These are phyloP conservation scores for Mugil cephalus DNA, from an alignment of 2,113 vertebrate species.

Conservation along the genomic window DNA sequence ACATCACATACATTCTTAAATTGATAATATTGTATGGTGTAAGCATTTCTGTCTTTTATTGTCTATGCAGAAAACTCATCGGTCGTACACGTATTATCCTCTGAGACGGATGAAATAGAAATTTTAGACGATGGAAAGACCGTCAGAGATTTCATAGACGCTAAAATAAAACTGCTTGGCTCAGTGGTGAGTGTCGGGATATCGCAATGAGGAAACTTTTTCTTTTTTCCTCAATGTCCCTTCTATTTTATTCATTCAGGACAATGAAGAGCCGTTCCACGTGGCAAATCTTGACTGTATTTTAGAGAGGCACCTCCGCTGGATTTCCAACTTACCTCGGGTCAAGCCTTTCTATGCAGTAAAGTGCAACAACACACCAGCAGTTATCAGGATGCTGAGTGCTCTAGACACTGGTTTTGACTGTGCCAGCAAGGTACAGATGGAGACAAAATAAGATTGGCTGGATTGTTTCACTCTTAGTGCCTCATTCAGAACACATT, in stretches of 20 bases:
- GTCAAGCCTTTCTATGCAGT: constrained; percentile 93
- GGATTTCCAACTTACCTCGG: constrained; percentile 88
- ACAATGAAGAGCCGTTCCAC: constrained; percentile 17
- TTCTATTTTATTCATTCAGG: constrained; percentile 16
- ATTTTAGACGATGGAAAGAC: constrained; percentile 19
- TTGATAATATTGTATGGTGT: background rate
- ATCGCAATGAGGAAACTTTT: no score
- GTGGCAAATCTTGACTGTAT: constrained; percentile 10
- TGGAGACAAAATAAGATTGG: no score
- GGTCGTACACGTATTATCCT: background rate
- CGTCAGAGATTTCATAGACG: constrained; percentile 18
- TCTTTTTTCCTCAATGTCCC: background rate
- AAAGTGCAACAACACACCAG: constrained; percentile 90
- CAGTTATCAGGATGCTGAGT: constrained; percentile 87
- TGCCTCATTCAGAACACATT: background rate
- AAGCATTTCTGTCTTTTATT: background rate
- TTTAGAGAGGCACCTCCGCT: constrained; percentile 85
- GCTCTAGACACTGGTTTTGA: constrained; percentile 90
- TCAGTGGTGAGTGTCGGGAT: constrained; percentile 7
- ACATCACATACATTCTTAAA: no score
- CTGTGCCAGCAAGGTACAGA: constrained; percentile 92
- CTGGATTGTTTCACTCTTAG: background rate
- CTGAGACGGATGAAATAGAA: background rate
- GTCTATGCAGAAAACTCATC: background rate
- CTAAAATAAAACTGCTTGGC: constrained; percentile 18